Evolutionary conservation across 1,140 invertebrate species (phyloP).

Genomic region (Globodera rostochiensis): DNA sequence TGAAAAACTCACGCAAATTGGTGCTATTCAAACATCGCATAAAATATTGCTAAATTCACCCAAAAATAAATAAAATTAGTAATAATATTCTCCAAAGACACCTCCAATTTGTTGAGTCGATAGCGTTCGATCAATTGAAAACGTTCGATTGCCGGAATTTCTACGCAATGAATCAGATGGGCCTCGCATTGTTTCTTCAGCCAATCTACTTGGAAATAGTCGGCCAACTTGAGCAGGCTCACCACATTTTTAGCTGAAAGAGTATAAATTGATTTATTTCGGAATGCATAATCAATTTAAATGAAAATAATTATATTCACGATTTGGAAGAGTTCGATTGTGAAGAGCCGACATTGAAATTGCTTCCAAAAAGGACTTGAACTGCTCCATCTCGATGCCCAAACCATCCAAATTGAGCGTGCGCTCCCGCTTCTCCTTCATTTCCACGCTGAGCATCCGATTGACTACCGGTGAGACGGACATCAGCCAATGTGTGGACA

Average conservation of each 20-base stretch:
- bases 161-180: background rate
- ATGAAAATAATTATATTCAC: background rate
- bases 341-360: background rate
- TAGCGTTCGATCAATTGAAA: background rate
- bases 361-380: background rate
- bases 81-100: background rate
- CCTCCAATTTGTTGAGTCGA: background rate
- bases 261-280: background rate
- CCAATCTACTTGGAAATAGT: background rate
- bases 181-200: background rate
- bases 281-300: background rate
- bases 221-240: background rate
- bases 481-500: background rate
- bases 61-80: too few relatives aligned
- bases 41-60: too few relatives aligned
- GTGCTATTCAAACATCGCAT: too few relatives aligned
- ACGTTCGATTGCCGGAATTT: background rate
- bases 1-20: too few relatives aligned
- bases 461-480: background rate
- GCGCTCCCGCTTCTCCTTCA: background rate
- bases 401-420: background rate
- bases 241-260: background rate
- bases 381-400: background rate
- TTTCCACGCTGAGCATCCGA: background rate
- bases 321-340: background rate